Conservation (phyloP, 2,113 vertebrate species). For the Otocyon megalotis region DNA sequence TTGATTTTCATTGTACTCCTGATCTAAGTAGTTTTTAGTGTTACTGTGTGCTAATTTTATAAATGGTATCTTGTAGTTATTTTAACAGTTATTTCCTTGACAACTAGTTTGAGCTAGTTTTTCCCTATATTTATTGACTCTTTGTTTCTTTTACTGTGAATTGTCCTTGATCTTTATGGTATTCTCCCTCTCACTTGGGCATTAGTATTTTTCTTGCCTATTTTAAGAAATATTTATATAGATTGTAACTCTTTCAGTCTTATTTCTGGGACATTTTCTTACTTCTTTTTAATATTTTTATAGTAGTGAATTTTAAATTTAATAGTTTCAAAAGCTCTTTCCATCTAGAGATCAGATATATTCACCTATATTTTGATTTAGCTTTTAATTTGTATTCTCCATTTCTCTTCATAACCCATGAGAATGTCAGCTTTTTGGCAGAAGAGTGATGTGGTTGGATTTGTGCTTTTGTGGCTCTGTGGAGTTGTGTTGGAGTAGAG, state of each 20-base stretch:
- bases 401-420: not conserved
- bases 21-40: not conserved
- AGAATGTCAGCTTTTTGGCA: not conserved
- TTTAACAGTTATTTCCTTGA: not conserved
- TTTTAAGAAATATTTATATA: slow-evolving; percentile 15
- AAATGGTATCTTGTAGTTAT: not conserved
- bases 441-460: not conserved
- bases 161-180: not conserved
- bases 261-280: slow-evolving; percentile 13
- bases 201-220: not conserved
- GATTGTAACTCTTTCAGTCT: not conserved
- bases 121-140: not conserved
- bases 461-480: not conserved
- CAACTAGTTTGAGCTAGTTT: not conserved
- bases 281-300: not conserved
- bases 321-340: not conserved
- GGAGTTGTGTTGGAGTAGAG: not conserved
- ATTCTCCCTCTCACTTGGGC: not conserved
- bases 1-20: not conserved
- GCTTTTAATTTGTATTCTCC: not conserved
- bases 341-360: not conserved
- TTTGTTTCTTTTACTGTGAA: not conserved
- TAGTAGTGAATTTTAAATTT: not conserved
- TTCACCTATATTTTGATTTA: slow-evolving; percentile 25
- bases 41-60: not conserved